A percentile compares a stretch with the other conserved stretches of the same genome.
These are phyloP conservation scores for Neosilurus mollespiculum DNA, from an alignment of 2,797 vertebrate genomes.

Conservation along the genomic window DNA sequence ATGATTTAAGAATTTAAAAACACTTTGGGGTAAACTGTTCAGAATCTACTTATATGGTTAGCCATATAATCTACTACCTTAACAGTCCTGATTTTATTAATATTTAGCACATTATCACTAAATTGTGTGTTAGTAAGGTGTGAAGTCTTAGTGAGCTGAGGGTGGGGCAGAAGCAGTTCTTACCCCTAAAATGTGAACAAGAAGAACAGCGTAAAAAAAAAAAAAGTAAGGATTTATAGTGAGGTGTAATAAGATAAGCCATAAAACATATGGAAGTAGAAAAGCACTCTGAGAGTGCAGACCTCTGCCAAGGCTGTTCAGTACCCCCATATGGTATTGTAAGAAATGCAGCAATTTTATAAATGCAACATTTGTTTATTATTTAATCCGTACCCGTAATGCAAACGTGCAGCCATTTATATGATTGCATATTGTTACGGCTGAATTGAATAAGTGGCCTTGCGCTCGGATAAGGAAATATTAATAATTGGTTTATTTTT, in stretches of 20 bases:
- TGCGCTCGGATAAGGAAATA: too few relatives aligned
- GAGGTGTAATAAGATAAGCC: neutral
- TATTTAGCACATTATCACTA: neutral
- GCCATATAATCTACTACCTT: neutral
- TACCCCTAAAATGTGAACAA: neutral
- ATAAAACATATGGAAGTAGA: neutral
- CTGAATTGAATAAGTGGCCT: too few relatives aligned
- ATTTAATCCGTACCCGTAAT: too few relatives aligned
- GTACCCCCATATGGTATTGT: too few relatives aligned
- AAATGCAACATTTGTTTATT: too few relatives aligned
- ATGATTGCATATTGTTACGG: too few relatives aligned
- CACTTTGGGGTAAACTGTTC: neutral
- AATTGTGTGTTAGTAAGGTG: neutral
- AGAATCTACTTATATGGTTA: neutral
- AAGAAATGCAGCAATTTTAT: too few relatives aligned
- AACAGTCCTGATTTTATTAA: too few relatives aligned
- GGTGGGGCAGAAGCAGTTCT: neutral
- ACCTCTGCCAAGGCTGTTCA: too few relatives aligned
- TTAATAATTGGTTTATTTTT: too few relatives aligned
- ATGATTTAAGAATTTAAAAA: neutral
- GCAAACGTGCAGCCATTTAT: too few relatives aligned
- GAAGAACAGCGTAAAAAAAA: neutral
- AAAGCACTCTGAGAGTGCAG: too few relatives aligned
- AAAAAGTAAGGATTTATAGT: neutral
- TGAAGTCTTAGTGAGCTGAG: neutral